These are phyloP conservation scores for Coreius guichenoti DNA, from an alignment of 2,797 vertebrate species.

Conservation along the genomic window DNA sequence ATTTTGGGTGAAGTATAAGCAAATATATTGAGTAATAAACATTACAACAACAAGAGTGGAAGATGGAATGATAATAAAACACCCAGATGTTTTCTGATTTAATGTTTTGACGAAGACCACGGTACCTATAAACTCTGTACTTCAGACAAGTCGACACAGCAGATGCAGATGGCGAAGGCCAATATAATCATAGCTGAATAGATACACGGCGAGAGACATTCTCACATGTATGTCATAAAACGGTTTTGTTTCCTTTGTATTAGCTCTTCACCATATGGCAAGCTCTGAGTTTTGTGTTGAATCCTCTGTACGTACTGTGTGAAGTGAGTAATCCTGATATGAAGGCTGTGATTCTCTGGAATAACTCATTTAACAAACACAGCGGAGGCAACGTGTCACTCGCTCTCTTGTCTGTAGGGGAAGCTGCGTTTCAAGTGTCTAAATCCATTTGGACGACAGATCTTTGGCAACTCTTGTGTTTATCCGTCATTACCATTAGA, in stretches of 20 bases:
- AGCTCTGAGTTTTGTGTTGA: not conserved
- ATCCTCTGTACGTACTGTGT: not conserved
- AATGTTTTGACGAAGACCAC: conserved; percentile 51
- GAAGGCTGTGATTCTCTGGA: conserved; percentile 13
- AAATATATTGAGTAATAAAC: not conserved
- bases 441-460: conserved; percentile 67
- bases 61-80: not conserved
- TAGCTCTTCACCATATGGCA: not conserved
- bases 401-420: conserved; percentile 51
- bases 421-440: conserved; percentile 29
- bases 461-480: conserved; percentile 84
- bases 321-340: not conserved
- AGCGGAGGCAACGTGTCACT: conserved; percentile 34
- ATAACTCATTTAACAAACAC: conserved; percentile 37
- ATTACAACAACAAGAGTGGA: not conserved
- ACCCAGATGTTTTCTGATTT: conserved; percentile 36
- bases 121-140: conserved; percentile 51
- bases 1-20: not conserved
- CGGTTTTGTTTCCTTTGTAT: conserved; percentile 1
- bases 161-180: conserved; percentile 49
- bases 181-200: conserved; percentile 19
- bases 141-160: conserved; percentile 55
- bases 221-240: not conserved
- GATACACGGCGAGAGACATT: not conserved
- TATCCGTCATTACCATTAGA: conserved; percentile 65